These are phyloP conservation scores for Australoheros scitulus DNA, from an alignment of 2,113 vertebrate species.

Conservation along the genomic window DNA sequence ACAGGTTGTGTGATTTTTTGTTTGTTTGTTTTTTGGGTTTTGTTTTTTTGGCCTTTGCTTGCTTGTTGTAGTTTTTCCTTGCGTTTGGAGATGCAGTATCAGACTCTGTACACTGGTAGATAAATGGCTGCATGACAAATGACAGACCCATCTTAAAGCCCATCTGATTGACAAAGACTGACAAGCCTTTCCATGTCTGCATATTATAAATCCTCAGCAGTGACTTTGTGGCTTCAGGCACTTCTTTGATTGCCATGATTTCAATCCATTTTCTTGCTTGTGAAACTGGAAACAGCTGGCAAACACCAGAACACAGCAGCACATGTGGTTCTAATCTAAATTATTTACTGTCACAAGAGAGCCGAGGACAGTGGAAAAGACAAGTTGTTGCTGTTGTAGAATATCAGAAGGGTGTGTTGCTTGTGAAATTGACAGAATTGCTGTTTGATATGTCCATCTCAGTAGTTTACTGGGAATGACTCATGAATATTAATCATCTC, in stretches of 20 bases:
- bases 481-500: neutral
- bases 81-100: neutral
- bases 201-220: neutral
- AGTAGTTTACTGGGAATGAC: neutral
- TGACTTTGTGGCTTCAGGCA: neutral
- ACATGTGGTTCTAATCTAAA: slow-evolving; percentile 24
- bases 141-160: neutral
- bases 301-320: neutral
- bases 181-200: neutral
- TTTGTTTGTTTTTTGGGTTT: neutral
- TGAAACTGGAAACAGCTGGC: slow-evolving; percentile 25
- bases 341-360: slow-evolving; percentile 25
- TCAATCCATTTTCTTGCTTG: neutral
- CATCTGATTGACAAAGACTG: fast-evolving
- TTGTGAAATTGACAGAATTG: neutral
- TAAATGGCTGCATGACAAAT: neutral
- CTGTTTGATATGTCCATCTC: slow-evolving; percentile 2
- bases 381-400: neutral
- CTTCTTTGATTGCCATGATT: neutral
- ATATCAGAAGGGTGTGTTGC: neutral
- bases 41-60: neutral
- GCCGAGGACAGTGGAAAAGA: neutral
- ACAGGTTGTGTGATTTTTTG: neutral
- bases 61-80: neutral
- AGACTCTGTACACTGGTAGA: neutral